Conservation (phyloP, 2,797 vertebrate species). For the Lepus oiostolus region DNA sequence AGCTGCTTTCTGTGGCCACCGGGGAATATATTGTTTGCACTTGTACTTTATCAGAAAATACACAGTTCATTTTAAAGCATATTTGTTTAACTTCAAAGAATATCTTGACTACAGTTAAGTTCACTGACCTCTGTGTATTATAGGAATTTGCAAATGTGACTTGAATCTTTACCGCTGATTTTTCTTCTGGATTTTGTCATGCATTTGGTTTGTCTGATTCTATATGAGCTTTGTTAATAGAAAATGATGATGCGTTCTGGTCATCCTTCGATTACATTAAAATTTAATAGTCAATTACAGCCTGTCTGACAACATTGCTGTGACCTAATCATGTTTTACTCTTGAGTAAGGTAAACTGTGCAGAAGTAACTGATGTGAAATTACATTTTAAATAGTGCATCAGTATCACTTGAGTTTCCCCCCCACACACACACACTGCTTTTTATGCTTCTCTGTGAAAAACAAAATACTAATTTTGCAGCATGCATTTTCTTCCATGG, state of each 20-base stretch:
- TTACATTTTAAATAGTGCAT: background rate
- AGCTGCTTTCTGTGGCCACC: background rate
- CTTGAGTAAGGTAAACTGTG: background rate
- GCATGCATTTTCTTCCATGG: background rate
- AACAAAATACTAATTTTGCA: background rate
- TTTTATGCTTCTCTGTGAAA: background rate
- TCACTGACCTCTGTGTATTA: background rate
- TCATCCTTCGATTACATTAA: background rate
- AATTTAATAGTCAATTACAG: background rate
- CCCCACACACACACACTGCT: background rate
- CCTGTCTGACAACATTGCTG: background rate
- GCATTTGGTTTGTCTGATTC: background rate
- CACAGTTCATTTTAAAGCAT: background rate
- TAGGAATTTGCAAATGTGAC: background rate
- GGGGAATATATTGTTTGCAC: background rate
- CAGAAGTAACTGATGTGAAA: background rate
- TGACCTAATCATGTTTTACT: background rate
- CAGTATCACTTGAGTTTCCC: background rate
- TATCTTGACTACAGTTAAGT: slow-evolving; percentile 12
- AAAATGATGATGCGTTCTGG: background rate
- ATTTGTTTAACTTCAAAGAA: background rate
- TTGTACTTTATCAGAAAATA: slow-evolving; percentile 29
- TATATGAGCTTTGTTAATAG: background rate
- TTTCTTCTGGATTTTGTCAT: background rate
- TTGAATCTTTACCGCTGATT: background rate